Conservation (phyloP, 1,140 invertebrate genomes). For the Orussus abietinus region DNA sequence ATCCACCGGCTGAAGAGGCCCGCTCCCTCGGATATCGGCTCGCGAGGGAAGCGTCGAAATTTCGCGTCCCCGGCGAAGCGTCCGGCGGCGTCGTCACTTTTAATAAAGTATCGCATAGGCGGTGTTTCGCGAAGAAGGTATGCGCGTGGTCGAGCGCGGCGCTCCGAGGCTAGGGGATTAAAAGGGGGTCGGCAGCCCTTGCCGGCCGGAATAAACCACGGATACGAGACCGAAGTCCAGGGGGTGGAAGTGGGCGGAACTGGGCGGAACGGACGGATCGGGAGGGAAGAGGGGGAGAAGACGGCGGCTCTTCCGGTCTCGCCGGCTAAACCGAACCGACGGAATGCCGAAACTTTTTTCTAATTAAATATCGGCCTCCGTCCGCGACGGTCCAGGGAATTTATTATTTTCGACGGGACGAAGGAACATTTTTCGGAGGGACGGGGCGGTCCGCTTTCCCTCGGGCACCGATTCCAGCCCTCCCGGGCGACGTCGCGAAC, state of each 20-base stretch:
- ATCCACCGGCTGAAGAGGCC: conserved; percentile 1
- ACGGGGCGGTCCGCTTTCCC: too few relatives aligned
- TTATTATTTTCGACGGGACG: conserved; percentile 10
- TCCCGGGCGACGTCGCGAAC: neutral
- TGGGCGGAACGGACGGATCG: neutral
- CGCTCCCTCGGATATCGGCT: neutral
- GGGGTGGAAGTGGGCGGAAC: neutral
- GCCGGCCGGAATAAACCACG: conserved; percentile 39
- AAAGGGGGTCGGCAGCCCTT: conserved; percentile 21
- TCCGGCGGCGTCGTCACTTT: too few relatives aligned
- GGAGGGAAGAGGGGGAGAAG: conserved; percentile 1
- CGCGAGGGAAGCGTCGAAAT: neutral
- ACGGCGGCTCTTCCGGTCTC: too few relatives aligned
- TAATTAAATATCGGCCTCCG: conserved; percentile 47
- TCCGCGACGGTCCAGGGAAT: conserved; percentile 18
- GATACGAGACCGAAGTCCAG: conserved; percentile 27
- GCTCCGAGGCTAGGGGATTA: conserved; percentile 3
- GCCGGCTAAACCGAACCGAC: conserved; percentile 43
- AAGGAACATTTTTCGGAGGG: conserved; percentile 5
- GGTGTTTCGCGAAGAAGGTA: too few relatives aligned
- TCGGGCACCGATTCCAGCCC: too few relatives aligned
- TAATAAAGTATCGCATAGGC: too few relatives aligned
- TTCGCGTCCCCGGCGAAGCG: conserved; percentile 3
- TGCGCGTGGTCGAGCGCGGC: too few relatives aligned
- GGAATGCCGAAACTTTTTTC: conserved; percentile 49